Percentiles rank a stretch among this genome's conserved stretches.
Evolutionary conservation across 2,888 invertebrate species (phyloP).

Genomic region (Drosophila fulvimacula): DNA sequence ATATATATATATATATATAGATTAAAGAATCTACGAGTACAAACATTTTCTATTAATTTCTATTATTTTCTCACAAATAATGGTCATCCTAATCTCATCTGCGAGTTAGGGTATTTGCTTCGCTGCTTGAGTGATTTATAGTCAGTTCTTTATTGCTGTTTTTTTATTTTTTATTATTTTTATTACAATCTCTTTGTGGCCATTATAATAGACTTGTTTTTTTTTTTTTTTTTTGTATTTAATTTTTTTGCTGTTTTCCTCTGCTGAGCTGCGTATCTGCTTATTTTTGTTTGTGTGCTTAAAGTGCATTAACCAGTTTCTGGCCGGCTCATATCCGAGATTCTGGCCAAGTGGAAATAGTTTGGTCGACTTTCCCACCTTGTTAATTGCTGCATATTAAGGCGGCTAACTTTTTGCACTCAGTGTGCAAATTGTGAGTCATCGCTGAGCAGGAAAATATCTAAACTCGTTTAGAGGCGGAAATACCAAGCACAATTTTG

Average conservation of each 20-base stretch:
- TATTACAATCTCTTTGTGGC: conserved; percentile 76
- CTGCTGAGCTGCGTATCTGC: conserved; percentile 37
- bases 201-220: conserved; percentile 67
- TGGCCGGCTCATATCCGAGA: conserved; percentile 48
- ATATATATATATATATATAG: no score
- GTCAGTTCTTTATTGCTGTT: background rate
- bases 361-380: conserved; percentile 52
- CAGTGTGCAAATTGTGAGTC: conserved; percentile 38
- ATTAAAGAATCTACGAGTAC: no score
- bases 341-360: conserved; percentile 63
- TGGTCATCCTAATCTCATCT: background rate
- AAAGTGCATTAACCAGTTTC: conserved; percentile 71
- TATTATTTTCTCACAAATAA: background rate
- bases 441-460: conserved; percentile 38
- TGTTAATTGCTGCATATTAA: conserved; percentile 31
- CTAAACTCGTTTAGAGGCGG: conserved; percentile 33
- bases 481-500: conserved; percentile 40
- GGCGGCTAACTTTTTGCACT: conserved; percentile 30
- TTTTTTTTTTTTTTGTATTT: conserved; percentile 27
- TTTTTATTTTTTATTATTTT: conserved; percentile 39
- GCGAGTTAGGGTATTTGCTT: conserved; percentile 16
- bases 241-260: conserved; percentile 29
- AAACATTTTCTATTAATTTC: no score
- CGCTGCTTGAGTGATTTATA: background rate
- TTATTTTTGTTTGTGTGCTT: conserved; percentile 11